These are phyloP conservation scores for Troides helena DNA, from an alignment of 2,888 invertebrate genomes.

Conservation along the genomic window DNA sequence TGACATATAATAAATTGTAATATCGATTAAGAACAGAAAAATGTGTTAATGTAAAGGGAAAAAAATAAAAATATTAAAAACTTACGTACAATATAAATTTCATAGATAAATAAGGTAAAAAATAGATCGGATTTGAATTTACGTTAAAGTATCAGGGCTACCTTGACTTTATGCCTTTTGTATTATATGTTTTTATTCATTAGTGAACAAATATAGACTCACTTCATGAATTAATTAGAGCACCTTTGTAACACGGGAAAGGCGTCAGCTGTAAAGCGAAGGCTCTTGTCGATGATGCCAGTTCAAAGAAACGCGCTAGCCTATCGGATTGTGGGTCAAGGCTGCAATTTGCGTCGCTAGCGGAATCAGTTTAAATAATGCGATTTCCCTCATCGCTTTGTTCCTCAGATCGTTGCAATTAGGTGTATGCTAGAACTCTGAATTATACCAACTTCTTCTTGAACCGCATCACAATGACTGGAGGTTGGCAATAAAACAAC, in stretches of 20 bases:
- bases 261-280: slow-evolving; percentile 20
- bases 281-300: slow-evolving; percentile 18
- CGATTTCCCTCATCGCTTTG: slow-evolving; percentile 16
- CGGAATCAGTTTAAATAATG: slow-evolving; percentile 20
- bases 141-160: not conserved
- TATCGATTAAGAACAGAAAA: no score
- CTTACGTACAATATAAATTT: no score
- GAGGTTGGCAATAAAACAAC: no score
- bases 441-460: not conserved
- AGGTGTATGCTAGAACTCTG: not conserved
- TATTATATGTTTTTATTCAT: not conserved
- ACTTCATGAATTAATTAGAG: slow-evolving; percentile 19
- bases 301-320: slow-evolving; percentile 16
- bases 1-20: no score
- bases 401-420: slow-evolving; percentile 3
- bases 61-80: no score
- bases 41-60: no score
- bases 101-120: no score
- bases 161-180: not conserved
- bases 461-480: not conserved
- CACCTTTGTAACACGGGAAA: slow-evolving; percentile 4
- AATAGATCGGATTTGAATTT: not conserved
- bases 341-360: slow-evolving; percentile 34
- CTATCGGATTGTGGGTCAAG: slow-evolving; percentile 28
- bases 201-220: not conserved